Evolutionary conservation across 2,797 vertebrate genomes (phyloP).

Genomic region (Fistularia commersonii): DNA sequence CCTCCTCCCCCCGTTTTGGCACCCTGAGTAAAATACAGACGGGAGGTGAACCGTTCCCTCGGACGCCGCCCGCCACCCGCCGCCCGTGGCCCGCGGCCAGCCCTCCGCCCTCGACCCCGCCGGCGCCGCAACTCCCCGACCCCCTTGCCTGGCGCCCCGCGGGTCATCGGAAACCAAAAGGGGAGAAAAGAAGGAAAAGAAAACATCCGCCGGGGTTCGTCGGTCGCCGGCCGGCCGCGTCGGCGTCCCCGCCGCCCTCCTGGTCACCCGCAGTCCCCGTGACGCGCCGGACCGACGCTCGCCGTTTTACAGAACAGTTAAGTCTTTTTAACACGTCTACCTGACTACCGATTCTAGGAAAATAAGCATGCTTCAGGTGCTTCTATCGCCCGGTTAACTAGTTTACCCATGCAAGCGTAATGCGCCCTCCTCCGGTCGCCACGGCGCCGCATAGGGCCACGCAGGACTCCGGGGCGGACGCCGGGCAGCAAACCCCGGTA

Average conservation of each 20-base stretch:
- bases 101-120: no score
- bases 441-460: neutral
- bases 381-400: slow-evolving; percentile 80
- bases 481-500: slow-evolving; percentile 74
- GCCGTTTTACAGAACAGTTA: slow-evolving; percentile 73
- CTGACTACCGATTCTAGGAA: slow-evolving; percentile 83
- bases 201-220: no score
- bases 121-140: no score
- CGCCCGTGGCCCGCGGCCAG: no score
- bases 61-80: slow-evolving; percentile 44
- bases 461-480: slow-evolving; percentile 67
- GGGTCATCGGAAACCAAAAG: no score
- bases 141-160: no score
- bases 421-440: slow-evolving; percentile 65
- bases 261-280: slow-evolving; percentile 63
- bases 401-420: slow-evolving; percentile 85
- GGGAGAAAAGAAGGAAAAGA: no score
- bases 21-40: slow-evolving; percentile 83
- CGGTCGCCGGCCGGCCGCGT: slow-evolving; percentile 10
- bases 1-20: slow-evolving; percentile 79
- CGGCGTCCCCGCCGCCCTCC: slow-evolving; percentile 44
- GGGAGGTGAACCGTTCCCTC: slow-evolving; percentile 72
- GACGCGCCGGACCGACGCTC: slow-evolving; percentile 68
- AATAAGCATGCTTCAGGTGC: slow-evolving; percentile 84
- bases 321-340: slow-evolving; percentile 78